A percentile compares a stretch with the other conserved stretches of the same genome.
These are phyloP conservation scores for Atrichornis clamosus DNA, from an alignment of 2,113 vertebrate genomes.

Conservation along the genomic window DNA sequence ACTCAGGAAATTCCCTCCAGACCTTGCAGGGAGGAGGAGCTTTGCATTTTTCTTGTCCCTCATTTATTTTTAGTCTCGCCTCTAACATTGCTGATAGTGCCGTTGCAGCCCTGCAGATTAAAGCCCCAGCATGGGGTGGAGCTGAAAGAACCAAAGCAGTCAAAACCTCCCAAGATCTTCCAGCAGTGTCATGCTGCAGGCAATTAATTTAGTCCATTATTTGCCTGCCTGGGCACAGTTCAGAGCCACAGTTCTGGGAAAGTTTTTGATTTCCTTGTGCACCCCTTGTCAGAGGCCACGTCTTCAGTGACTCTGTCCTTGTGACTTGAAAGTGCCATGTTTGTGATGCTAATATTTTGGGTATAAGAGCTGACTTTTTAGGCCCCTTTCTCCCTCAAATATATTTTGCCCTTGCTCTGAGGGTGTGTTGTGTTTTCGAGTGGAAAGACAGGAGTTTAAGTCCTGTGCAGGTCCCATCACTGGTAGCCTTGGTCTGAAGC, in stretches of 20 bases:
- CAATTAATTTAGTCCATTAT: neutral
- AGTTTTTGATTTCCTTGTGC: neutral
- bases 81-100: conserved; percentile 22
- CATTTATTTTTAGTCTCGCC: conserved; percentile 57
- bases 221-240: neutral
- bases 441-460: neutral
- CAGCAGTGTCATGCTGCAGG: neutral
- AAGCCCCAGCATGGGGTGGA: conserved; percentile 5
- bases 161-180: neutral
- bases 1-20: conserved; percentile 47
- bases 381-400: neutral
- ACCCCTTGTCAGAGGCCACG: neutral
- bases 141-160: neutral
- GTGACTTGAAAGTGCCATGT: neutral
- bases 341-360: neutral
- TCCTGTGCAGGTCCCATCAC: neutral
- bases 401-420: neutral
- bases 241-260: neutral
- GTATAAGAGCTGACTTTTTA: neutral
- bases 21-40: neutral
- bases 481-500: neutral
- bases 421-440: neutral
- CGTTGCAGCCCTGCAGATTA: neutral
- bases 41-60: conserved; percentile 37
- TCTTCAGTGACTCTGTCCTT: neutral